A percentile compares a stretch with the other conserved stretches of the same genome.
Conservation (phyloP, 2,888 invertebrate species). For the Caenorhabditis imperialis region DNA sequence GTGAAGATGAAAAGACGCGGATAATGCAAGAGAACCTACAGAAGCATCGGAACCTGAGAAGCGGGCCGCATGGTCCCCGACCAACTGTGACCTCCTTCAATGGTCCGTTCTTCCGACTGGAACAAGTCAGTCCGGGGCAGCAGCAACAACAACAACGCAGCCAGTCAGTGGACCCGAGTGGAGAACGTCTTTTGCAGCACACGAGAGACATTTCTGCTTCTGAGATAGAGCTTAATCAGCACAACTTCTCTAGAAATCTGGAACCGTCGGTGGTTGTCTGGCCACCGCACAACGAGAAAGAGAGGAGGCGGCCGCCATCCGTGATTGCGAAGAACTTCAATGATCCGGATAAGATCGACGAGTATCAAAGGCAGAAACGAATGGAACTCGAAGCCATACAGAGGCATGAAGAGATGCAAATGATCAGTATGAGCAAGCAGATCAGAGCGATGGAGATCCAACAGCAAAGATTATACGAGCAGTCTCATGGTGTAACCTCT, state of each 20-base stretch:
- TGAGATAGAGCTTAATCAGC: conserved; percentile 63
- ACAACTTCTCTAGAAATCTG: conserved; percentile 34
- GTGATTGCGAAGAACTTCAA: conserved; percentile 68
- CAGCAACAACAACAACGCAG: conserved; percentile 30
- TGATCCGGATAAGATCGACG: conserved; percentile 74
- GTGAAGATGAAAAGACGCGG: conserved; percentile 67
- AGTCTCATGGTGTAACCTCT: conserved; percentile 62
- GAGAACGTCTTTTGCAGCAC: conserved; percentile 32
- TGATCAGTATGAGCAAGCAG: conserved; percentile 68
- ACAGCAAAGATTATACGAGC: conserved; percentile 66
- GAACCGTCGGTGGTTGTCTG: conserved; percentile 74
- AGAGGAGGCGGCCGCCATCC: conserved; percentile 66
- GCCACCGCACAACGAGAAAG: conserved; percentile 70
- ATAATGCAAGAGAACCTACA: conserved; percentile 76
- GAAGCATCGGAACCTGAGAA: conserved; percentile 63
- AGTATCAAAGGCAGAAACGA: conserved; percentile 71
- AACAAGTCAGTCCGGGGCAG: conserved; percentile 67
- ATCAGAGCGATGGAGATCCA: conserved; percentile 69
- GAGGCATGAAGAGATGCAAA: conserved; percentile 64
- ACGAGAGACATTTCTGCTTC: conserved; percentile 62
- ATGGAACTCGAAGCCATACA: conserved; percentile 73
- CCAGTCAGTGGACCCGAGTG: conserved; percentile 56
- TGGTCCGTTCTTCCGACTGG: conserved; percentile 77
- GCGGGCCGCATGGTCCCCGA: conserved; percentile 51
- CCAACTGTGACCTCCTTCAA: conserved; percentile 70